These are phyloP conservation scores for Eudasyphora cyanicolor DNA, from an alignment of 2,888 invertebrate genomes.

Conservation along the genomic window DNA sequence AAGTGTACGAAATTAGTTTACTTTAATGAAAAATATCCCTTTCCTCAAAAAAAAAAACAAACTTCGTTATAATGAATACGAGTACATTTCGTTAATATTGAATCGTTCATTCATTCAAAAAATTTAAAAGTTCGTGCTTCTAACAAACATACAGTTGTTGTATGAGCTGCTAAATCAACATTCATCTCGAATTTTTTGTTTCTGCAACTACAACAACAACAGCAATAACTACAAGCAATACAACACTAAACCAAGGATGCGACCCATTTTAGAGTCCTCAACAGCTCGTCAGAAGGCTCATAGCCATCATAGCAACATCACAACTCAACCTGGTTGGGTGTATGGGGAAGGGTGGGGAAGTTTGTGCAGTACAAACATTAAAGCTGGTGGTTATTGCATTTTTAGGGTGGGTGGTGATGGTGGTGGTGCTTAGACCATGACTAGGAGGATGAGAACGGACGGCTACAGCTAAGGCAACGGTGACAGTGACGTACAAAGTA, in stretches of 20 bases:
- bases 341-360: background rate
- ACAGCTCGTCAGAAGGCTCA: too few relatives aligned
- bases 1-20: background rate
- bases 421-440: too few relatives aligned
- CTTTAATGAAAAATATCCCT: background rate
- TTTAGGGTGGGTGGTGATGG: constrained; percentile 13
- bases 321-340: background rate
- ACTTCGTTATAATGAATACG: background rate
- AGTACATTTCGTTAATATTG: constrained; percentile 5
- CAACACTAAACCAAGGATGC: background rate
- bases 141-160: background rate
- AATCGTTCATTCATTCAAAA: constrained; percentile 13
- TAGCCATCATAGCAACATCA: background rate
- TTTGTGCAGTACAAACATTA: constrained; percentile 20
- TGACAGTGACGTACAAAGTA: background rate
- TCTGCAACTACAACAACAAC: too few relatives aligned
- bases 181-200: background rate
- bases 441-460: background rate
- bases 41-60: constrained; percentile 2
- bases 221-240: too few relatives aligned
- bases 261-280: constrained; percentile 25
- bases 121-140: background rate
- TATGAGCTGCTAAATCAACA: constrained; percentile 20
- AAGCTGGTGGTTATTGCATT: constrained; percentile 1
- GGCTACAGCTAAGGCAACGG: background rate